A percentile compares a stretch with the other conserved stretches of the same genome.
These are phyloP conservation scores for Neosilurus mollespiculum DNA, from an alignment of 2,797 vertebrate species.

Conservation along the genomic window DNA sequence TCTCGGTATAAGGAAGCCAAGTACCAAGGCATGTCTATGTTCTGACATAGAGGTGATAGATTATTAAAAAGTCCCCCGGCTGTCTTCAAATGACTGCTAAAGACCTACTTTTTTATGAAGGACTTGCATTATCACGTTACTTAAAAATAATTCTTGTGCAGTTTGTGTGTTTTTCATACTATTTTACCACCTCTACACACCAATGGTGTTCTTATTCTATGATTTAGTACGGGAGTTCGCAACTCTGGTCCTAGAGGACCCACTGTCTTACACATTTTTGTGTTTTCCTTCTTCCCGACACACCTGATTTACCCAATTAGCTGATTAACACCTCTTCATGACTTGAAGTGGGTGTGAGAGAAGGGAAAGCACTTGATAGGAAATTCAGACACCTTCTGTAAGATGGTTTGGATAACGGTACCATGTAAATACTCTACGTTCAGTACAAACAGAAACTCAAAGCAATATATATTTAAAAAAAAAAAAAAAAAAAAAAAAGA, in stretches of 20 bases:
- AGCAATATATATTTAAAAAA: too few relatives aligned
- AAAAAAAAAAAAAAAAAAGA: too few relatives aligned
- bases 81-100: background rate
- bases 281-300: too few relatives aligned
- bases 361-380: too few relatives aligned
- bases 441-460: background rate
- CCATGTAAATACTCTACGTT: background rate
- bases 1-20: background rate
- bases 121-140: background rate
- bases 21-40: background rate
- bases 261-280: too few relatives aligned
- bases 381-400: too few relatives aligned
- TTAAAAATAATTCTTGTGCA: background rate
- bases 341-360: too few relatives aligned
- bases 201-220: background rate
- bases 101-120: background rate
- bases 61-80: background rate
- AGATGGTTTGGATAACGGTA: too few relatives aligned
- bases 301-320: too few relatives aligned
- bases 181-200: background rate
- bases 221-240: background rate
- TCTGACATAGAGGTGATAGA: background rate
- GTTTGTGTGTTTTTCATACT: background rate
- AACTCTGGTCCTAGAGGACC: too few relatives aligned
- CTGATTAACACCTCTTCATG: too few relatives aligned